Conservation (phyloP, 2,888 invertebrate species). For the Seira ritae region DNA sequence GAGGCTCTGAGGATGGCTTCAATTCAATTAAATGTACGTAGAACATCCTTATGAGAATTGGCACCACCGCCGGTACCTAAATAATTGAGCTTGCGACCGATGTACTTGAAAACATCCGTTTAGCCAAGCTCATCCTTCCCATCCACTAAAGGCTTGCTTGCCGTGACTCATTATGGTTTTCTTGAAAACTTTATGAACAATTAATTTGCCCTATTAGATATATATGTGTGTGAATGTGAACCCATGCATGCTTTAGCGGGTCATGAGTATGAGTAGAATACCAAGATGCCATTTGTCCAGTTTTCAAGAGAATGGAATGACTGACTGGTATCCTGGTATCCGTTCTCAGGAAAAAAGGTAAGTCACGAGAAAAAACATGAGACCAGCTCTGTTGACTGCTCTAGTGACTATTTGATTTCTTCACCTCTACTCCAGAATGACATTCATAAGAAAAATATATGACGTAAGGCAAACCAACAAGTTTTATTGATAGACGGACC, state of each 20-base stretch:
- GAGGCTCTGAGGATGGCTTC: not conserved
- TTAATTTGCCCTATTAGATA: no score
- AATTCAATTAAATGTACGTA: not conserved
- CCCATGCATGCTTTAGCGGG: not conserved
- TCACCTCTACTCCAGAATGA: not conserved
- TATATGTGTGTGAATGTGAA: not conserved
- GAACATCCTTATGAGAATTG: no score
- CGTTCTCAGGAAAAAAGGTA: conserved; percentile 17
- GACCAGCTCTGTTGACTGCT: no score
- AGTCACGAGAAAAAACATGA: not conserved
- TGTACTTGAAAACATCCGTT: conserved; percentile 1
- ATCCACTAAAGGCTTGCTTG: not conserved
- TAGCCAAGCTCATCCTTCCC: not conserved
- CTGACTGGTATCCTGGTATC: no score
- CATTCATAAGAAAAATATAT: not conserved
- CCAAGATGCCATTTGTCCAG: not conserved
- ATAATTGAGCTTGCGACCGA: no score
- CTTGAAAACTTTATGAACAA: not conserved
- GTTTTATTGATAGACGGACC: conserved; percentile 1
- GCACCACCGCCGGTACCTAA: not conserved
- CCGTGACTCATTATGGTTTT: conserved; percentile 18
- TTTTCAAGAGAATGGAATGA: not conserved
- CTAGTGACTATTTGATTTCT: not conserved
- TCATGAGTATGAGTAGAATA: not conserved
- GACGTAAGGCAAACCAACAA: conserved; percentile 11